Evolutionary conservation across 2,888 invertebrate species (phyloP), one percentile per base, ranked within the genome.

Genomic region (Parnassius mnemosyne): DNA sequence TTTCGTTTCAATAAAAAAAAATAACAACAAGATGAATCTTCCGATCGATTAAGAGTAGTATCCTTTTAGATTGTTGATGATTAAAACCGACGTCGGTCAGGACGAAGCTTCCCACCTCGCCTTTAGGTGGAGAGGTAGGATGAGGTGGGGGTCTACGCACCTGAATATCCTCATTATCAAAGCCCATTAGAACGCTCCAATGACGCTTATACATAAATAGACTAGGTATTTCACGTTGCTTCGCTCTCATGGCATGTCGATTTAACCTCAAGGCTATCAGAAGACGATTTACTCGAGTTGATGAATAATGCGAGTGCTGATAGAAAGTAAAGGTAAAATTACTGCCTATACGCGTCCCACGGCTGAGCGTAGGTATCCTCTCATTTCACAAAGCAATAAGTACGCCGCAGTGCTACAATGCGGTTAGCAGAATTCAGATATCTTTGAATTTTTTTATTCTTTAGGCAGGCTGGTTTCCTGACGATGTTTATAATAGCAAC

Each of bases 191-290:
- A n/a, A 57, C 57, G 60, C 54, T 44, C 57, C 57, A 53, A 43
- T 57, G 54, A 57, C 34, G 61, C 52, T 64, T 53, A 47, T 61
- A 57, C 13, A 57, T 58, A 58, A 61, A 58, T 57, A 57, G 54
- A 51, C 16, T 61, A 16, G 41, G 10, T 53, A 16, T 52, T 60
- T 58, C 20, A 34, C 47, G 10, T 41, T 13, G 46, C 50, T 49
- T 13, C 1, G 9, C 3, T 49, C 11, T n/a, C 13, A 13, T 13
- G 9, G 16, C n/a, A 49, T 49, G 7, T 49, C 9, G 49, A 13
- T 49, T 9, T 49, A 49, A 13, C 2, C 10, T 12, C 3, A 46
- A 46, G 46, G 7, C 46, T 46, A 34, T 34, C 34, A 34, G 34
- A 34, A 34, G 34, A 34, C 34, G 34, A 34, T 7, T 34, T 5